phyloP scores from a whole-genome alignment of 2,888 invertebrate genomes.

The Eristalis arbustorum region DNA sequence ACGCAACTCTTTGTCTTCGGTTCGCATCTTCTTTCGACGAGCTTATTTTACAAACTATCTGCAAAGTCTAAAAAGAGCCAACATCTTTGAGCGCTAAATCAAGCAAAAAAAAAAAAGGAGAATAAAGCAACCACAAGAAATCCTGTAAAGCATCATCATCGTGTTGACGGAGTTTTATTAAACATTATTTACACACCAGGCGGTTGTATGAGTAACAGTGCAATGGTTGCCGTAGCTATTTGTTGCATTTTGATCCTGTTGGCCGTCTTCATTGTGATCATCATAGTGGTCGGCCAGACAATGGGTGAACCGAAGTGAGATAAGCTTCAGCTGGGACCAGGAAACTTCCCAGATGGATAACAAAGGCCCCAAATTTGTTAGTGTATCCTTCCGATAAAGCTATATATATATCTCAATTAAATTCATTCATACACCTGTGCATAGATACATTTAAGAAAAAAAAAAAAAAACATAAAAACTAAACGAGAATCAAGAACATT shows the following conservation, averaged over 20 bases:
- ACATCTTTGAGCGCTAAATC: not conserved
- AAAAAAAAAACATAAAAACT: not conserved
- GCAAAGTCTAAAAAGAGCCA: not conserved
- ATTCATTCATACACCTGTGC: not conserved
- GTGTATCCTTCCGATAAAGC: slow-evolving; percentile 66
- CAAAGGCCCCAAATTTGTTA: slow-evolving; percentile 79
- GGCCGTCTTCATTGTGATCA: slow-evolving; percentile 90
- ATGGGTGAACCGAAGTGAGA: slow-evolving; percentile 84
- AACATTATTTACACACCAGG: slow-evolving; percentile 65
- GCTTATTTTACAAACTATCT: not conserved
- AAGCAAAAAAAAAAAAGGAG: not conserved
- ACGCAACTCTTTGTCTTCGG: not conserved
- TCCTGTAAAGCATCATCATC: not conserved
- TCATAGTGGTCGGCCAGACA: slow-evolving; percentile 90
- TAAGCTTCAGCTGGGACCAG: slow-evolving; percentile 81
- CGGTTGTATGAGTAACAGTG: slow-evolving; percentile 80
- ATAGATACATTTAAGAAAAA: slow-evolving; percentile 6
- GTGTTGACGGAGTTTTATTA: slow-evolving; percentile 20
- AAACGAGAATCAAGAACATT: too few species aligned
- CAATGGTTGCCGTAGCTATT: slow-evolving; percentile 91
- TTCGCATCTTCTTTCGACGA: not conserved
- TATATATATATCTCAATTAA: not conserved
- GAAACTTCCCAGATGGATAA: slow-evolving; percentile 81
- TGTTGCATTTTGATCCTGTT: slow-evolving; percentile 90
- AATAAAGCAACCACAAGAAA: not conserved